Conservation (phyloP, 1,140 invertebrate genomes). For the Odontomachus brunneus region DNA sequence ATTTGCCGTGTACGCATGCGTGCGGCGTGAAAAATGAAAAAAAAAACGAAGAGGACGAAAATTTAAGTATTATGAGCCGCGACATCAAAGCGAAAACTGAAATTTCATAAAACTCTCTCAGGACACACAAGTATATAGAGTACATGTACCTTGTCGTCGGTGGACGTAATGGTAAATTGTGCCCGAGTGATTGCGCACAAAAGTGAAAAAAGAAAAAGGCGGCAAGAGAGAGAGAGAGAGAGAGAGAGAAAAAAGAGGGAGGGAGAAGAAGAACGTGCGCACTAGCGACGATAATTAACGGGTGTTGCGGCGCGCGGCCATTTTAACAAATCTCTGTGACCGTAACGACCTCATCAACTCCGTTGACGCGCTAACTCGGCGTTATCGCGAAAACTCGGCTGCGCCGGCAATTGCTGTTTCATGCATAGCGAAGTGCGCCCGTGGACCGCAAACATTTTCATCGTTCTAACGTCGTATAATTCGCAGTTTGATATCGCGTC, state of each 20-base stretch:
- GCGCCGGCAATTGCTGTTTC: conserved; percentile 58
- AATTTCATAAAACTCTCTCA: conserved; percentile 53
- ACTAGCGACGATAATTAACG: conserved; percentile 56
- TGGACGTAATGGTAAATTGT: conserved; percentile 56
- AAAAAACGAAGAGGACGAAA: no score
- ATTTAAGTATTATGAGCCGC: conserved; percentile 57
- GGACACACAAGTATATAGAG: no score
- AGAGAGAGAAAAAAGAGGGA: neutral
- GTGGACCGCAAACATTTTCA: conserved; percentile 55
- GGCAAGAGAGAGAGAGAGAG: no score
- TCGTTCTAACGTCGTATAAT: conserved; percentile 56
- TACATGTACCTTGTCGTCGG: no score
- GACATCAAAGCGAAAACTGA: conserved; percentile 57
- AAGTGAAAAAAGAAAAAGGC: conserved; percentile 39
- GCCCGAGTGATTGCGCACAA: conserved; percentile 44
- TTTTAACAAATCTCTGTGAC: conserved; percentile 59
- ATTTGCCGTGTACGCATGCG: conserved; percentile 10
- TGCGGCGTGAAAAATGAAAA: no score
- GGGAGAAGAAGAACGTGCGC: conserved; percentile 1
- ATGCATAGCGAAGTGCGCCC: conserved; percentile 53
- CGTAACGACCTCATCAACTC: conserved; percentile 62
- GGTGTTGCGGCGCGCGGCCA: conserved; percentile 51
- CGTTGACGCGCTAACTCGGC: conserved; percentile 60
- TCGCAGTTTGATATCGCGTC: conserved; percentile 54
- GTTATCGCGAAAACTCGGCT: conserved; percentile 60